Conservation (phyloP, 2,113 vertebrate species). For the Lagenorhynchus albirostris region DNA sequence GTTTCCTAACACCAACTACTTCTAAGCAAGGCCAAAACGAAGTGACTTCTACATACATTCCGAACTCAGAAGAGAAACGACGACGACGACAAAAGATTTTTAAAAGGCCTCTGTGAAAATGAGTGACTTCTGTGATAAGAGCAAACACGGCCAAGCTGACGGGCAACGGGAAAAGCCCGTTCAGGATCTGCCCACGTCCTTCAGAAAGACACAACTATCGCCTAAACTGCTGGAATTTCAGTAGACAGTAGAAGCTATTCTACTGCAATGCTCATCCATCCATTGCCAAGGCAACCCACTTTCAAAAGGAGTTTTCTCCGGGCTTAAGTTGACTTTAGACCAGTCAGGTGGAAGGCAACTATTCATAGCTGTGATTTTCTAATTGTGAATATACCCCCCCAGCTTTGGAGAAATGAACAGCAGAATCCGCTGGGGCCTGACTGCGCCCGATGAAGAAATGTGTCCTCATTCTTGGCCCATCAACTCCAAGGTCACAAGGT, state of each 20-base stretch:
- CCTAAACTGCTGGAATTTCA: constrained; percentile 47
- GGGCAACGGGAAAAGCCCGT: background rate
- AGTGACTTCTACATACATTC: background rate
- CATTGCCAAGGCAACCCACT: constrained; percentile 65
- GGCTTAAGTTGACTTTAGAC: constrained; percentile 61
- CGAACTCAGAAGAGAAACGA: background rate
- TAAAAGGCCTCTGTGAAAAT: background rate
- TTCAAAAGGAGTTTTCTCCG: constrained; percentile 42
- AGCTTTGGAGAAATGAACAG: constrained; percentile 47
- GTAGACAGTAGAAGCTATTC: constrained; percentile 1
- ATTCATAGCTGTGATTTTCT: constrained; percentile 61
- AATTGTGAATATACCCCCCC: constrained; percentile 51
- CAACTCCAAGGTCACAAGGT: background rate
- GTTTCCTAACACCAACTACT: background rate
- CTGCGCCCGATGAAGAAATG: background rate
- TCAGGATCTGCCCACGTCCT: background rate
- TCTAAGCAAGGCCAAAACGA: background rate
- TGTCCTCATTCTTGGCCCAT: background rate
- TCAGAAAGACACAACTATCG: constrained; percentile 41
- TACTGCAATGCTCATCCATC: background rate
- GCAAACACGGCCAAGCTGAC: background rate
- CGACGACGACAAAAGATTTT: background rate
- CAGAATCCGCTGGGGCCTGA: background rate
- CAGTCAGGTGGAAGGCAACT: constrained; percentile 63
- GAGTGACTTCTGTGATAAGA: background rate